A percentile compares a stretch with the other conserved stretches of the same genome.
These are phyloP conservation scores for Leucoptera coffeella DNA, from an alignment of 2,888 invertebrate species.

Conservation along the genomic window DNA sequence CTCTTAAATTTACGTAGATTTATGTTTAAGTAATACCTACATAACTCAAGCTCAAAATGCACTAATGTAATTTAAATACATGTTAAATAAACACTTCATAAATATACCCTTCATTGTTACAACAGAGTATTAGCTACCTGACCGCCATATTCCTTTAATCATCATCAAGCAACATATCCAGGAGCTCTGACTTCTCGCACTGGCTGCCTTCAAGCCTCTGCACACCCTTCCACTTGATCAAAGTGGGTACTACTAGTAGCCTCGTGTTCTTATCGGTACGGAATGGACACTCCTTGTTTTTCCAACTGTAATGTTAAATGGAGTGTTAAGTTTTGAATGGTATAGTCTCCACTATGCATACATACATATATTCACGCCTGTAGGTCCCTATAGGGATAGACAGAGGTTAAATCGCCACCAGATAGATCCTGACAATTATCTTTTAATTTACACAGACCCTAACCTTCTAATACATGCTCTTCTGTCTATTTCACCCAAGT, in stretches of 20 bases:
- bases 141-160: too few relatives aligned
- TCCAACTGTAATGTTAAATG: constrained; percentile 63
- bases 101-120: too few relatives aligned
- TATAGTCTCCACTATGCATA: constrained; percentile 8
- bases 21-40: too few relatives aligned
- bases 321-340: constrained; percentile 2
- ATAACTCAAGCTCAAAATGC: too few relatives aligned
- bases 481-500: too few relatives aligned
- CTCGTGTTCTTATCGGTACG: constrained; percentile 66
- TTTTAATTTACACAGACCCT: too few relatives aligned
- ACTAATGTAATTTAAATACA: too few relatives aligned
- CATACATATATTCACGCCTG: constrained; percentile 1
- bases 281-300: constrained; percentile 73
- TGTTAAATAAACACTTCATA: too few relatives aligned
- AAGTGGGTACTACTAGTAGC: constrained; percentile 75
- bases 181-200: constrained; percentile 64
- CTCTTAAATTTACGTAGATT: too few relatives aligned
- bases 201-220: constrained; percentile 75
- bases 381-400: neutral
- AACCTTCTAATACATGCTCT: too few relatives aligned
- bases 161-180: constrained; percentile 75
- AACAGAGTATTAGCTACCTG: too few relatives aligned
- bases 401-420: neutral
- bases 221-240: constrained; percentile 71
- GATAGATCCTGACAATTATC: too few relatives aligned